These are phyloP conservation scores for Excalfactoria chinensis DNA, from an alignment of 2,113 vertebrate species.

Conservation along the genomic window DNA sequence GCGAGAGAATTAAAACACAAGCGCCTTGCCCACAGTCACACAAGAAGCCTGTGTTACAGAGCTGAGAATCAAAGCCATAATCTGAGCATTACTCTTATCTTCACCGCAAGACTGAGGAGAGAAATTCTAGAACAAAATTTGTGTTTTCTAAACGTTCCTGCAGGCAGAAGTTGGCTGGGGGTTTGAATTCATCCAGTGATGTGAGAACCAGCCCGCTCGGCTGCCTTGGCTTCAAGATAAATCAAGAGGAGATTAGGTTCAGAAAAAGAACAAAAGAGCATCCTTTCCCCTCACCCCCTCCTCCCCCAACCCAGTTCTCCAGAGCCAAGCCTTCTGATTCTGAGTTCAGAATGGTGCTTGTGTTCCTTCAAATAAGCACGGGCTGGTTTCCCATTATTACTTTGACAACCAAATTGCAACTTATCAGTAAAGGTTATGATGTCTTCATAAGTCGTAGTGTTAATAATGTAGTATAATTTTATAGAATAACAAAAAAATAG, in stretches of 20 bases:
- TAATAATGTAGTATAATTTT: not conserved
- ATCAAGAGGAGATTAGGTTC: slow-evolving; percentile 65
- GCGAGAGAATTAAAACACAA: slow-evolving; percentile 37
- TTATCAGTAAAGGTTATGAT: slow-evolving; percentile 13
- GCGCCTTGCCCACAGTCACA: slow-evolving; percentile 8
- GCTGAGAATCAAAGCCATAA: slow-evolving; percentile 58
- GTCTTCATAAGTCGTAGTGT: slow-evolving; percentile 11
- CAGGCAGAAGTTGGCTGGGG: slow-evolving; percentile 5
- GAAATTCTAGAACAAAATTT: slow-evolving; percentile 68
- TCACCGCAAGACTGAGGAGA: not conserved
- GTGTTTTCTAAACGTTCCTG: slow-evolving; percentile 52
- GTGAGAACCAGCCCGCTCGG: slow-evolving; percentile 20
- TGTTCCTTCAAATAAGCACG: not conserved
- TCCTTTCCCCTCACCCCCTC: not conserved
- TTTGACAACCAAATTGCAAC: slow-evolving; percentile 18
- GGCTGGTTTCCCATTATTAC: slow-evolving; percentile 30
- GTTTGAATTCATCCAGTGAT: slow-evolving; percentile 38
- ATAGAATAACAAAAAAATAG: not conserved
- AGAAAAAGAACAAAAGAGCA: slow-evolving; percentile 54
- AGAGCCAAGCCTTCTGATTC: not conserved
- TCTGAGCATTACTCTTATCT: slow-evolving; percentile 69
- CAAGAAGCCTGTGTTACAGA: slow-evolving; percentile 44
- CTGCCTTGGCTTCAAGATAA: slow-evolving; percentile 34
- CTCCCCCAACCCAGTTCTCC: not conserved
- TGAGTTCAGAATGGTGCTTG: not conserved